Evolutionary conservation across 2,113 vertebrate species (phyloP), one percentile per base, ranked within the genome.

Genomic region (Neoarius graeffei): DNA sequence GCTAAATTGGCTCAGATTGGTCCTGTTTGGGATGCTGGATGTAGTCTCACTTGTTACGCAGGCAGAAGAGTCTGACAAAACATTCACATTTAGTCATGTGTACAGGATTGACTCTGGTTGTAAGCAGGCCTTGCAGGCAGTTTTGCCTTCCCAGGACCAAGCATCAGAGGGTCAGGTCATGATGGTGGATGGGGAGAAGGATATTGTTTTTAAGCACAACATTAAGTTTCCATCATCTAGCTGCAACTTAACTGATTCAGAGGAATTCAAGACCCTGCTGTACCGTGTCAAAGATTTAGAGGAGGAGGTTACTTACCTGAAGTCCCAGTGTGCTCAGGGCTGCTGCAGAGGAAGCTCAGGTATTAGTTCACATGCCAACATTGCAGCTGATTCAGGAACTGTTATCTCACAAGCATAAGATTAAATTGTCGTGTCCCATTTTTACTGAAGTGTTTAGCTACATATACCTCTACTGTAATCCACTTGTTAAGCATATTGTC

Each of bases 171-270:
- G 92, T 62, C 87, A 93, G 62, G 35, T 76, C 71, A 91, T 92
- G 85, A 67, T 73, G 0, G 19, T 91, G 9, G 90, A 91, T 17
- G 95, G 96, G 83, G 96, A 96, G 5, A 97, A 97, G 83, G 95
- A 97, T 85, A 93, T 98, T 11, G 92, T 97, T 89, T 97, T 99
- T 87, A 96, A 94, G 91, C 97, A 98, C 94, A 97, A 96, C 86
- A 97, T 98, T 81, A 92, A 42, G 25, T 93, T 98, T 57, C 95
- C 96, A 56, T 84, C 93, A 0, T 94, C 95, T 0, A 95, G 90
- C 85, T 96, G 94, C 87, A 94, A 94, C 90, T 98, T 97, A 6
- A 94, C 92, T 54, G 92, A 95, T 84, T 94, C 94, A 0, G 94
- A 95, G 52, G 93, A 92, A 4, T 67, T 97, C 81, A 96, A 94